Evolutionary conservation across 2,113 vertebrate genomes (phyloP).

Genomic region (Petroica traversi): DNA sequence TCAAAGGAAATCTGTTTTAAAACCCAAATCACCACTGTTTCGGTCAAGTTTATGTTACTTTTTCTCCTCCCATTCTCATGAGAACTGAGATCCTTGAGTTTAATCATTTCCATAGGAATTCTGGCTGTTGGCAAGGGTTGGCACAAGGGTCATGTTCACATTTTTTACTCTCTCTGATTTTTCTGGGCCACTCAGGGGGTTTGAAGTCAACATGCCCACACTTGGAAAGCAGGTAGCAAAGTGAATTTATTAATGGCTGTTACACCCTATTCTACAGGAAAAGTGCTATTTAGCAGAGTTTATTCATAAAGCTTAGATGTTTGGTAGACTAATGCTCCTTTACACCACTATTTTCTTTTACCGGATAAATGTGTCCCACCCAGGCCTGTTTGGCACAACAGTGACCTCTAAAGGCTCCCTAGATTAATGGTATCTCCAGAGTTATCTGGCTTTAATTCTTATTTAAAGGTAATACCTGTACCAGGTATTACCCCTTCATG

Average conservation of each 20-base stretch:
- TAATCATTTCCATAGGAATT: neutral
- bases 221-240: neutral
- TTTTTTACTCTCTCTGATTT: neutral
- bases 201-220: neutral
- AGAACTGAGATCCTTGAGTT: neutral
- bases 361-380: conserved; percentile 22
- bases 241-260: neutral
- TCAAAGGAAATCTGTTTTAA: neutral
- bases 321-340: neutral
- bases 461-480: conserved; percentile 64
- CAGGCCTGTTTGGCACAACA: conserved; percentile 44
- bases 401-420: conserved; percentile 54
- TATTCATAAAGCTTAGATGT: neutral
- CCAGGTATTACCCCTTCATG: conserved; percentile 50
- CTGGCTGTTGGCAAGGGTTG: accelerated
- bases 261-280: neutral
- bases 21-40: neutral
- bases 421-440: conserved; percentile 66
- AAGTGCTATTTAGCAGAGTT: neutral
- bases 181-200: neutral
- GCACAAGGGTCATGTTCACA: accelerated
- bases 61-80: neutral
- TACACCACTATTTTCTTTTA: neutral
- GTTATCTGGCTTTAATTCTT: conserved; percentile 58
- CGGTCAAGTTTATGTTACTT: neutral